Base-by-base conservation (phyloP, 2,797 vertebrate genomes). In the Etheostoma nigrum region DNA sequence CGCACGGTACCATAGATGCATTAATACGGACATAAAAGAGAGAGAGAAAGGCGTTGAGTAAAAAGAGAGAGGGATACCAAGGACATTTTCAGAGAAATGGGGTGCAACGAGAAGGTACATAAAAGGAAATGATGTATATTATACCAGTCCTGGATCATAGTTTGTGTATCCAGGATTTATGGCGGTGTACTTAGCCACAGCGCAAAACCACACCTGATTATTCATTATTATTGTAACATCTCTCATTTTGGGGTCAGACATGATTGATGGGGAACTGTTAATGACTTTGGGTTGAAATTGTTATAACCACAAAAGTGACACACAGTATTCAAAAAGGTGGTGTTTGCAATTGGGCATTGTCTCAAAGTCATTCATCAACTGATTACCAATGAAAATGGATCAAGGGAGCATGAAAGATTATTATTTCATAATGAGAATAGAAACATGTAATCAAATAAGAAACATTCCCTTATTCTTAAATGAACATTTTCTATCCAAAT, bases 71-170 rank as follows among this genome's bases (percentile, higher is more conserved):
- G 6, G 53, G 76, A 85, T 76, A 78, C 65, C 86, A 88, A 90
- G 86, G 89, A 89, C 86, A 79, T 80, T 82, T 75, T 75, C 82
- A 83, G 79, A 78, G 85, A 89, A 91, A 91, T 86, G 82, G 76
- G 69, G 87, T 88, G 87, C 76, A 88, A 76, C 86, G 81, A 90
- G 76, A 69, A 74, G 91, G 76, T 90, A 67, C 89, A 87, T 92
- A 85, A 93, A 94, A 89, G 89, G 88, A 91, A 92, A 92, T 91
- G 83, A 91, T 92, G 89, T 92, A 90, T 90, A 78, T 89, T 83
- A 92, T 25, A 9, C 75, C 76, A 51, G 83, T 65, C 36, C 5
- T 9, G 78, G 78, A 90, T 92, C 84, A 82, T 36, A 67, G 72
- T 91, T 91, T 90, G 87, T 85, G 82, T 85, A 71, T 74, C 2